These are phyloP conservation scores for Meriones unguiculatus DNA, from an alignment of 2,113 vertebrate species.

Conservation along the genomic window DNA sequence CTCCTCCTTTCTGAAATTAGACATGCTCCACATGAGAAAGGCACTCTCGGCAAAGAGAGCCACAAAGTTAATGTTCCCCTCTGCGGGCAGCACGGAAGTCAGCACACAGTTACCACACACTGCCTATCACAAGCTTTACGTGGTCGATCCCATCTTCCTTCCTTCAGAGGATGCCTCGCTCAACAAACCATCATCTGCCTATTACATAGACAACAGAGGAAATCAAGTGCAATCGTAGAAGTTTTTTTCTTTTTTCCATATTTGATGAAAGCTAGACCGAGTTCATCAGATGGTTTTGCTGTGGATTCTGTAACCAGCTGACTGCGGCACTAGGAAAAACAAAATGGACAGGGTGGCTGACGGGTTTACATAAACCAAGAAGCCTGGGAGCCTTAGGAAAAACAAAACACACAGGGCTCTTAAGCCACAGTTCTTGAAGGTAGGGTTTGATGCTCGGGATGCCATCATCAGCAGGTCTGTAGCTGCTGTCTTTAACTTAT, in stretches of 20 bases:
- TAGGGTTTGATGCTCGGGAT: neutral
- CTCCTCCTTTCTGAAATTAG: neutral
- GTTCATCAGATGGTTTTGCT: neutral
- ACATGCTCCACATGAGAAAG: neutral
- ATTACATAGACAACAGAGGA: no score
- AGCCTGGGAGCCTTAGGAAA: neutral
- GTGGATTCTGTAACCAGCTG: neutral
- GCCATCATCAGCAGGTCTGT: neutral
- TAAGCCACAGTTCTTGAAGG: neutral
- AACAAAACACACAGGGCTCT: neutral
- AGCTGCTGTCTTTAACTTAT: no score
- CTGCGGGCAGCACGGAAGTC: neutral
- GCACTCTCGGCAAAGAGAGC: neutral
- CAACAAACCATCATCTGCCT: neutral
- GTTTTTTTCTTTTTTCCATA: neutral
- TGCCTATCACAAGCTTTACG: neutral
- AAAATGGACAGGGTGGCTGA: no score
- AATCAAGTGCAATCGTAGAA: neutral
- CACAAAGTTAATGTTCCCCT: neutral
- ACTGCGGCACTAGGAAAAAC: neutral
- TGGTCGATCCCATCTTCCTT: neutral
- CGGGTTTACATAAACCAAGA: neutral
- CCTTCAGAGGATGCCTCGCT: neutral
- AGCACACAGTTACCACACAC: fast-evolving
- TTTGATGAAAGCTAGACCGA: no score